Conservation (phyloP, 2,797 vertebrate species). For the Cheirogaleus major region DNA sequence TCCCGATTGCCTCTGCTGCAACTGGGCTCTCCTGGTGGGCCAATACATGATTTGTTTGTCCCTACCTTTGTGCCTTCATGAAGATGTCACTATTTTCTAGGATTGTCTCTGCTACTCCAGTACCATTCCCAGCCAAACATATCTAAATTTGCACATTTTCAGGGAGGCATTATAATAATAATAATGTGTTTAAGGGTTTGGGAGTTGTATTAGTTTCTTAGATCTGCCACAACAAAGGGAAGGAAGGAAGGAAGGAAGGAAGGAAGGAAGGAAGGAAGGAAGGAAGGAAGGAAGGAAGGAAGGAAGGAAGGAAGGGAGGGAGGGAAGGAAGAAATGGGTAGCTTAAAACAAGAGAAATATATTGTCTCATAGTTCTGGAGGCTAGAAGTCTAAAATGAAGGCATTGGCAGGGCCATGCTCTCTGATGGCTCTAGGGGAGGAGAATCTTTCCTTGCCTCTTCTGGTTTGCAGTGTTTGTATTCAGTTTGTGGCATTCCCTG, state of each 20-base stretch:
- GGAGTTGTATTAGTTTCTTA: background rate
- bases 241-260: too few relatives aligned
- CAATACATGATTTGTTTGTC: background rate
- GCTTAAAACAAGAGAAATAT: background rate
- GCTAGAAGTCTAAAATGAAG: constrained; percentile 10
- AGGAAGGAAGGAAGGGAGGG: too few relatives aligned
- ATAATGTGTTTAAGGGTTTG: background rate
- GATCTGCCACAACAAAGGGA: background rate
- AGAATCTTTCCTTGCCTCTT: background rate
- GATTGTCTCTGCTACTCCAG: background rate
- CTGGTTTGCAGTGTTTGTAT: background rate
- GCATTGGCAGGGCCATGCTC: background rate
- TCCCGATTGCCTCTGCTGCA: background rate
- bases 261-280: background rate
- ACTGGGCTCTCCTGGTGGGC: background rate
- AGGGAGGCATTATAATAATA: background rate
- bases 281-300: background rate
- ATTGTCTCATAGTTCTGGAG: background rate
- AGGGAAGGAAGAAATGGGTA: background rate
- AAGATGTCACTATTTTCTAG: background rate
- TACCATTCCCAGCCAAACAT: background rate
- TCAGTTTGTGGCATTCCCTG: background rate
- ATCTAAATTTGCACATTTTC: background rate
- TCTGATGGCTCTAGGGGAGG: background rate
- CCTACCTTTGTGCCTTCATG: background rate